Base-by-base conservation (phyloP, 2,797 vertebrate species). In the Phoxinus dragarum region DNA sequence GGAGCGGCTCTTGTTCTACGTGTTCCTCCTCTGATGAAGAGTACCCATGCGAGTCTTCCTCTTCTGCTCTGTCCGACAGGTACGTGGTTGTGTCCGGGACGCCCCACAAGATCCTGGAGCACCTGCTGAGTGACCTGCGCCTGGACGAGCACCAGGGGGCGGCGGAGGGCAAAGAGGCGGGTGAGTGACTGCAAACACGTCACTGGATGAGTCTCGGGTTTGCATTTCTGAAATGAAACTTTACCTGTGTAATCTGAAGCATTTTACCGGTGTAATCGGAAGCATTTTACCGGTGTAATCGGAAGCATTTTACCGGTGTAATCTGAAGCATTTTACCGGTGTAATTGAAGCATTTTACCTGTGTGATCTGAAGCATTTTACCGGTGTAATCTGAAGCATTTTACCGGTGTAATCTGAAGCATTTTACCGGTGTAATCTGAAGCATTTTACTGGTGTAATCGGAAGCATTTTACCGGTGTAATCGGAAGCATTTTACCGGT, bases 91-190 rank as follows among this genome's bases (percentile, higher is more conserved):
- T 99, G 91, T 98, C 98, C 0, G 98, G 98, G 85, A 99, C 98
- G 9, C 98, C 98, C 0, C 97, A 99, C 90, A 99, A 99, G 94
- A 99, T 99, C 94, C 92, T 99, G 95, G 98, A 99, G 94, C 98
- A 99, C 90, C 96, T 99, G 80, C 94, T 99, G 85, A 97, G 97
- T 88, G 97, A 98, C 93, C 95, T 99, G 90, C 96, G 97, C 88
- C 93, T 99, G 93, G 98, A 99, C 61, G 96, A 98, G 86, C 94
- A 94, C 81, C 94, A 95, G 90, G 95, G 95, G 81, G 93, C 94
- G 0, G 90, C 93, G 2, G 94, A 95, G 91, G 92, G 96, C 95
- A 96, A 97, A 94, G 98, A 99, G 92, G 97, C 98, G 49, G 97
- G 97, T 97, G 92, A 94, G 95, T 88, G 38, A 59, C 12, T 9